Conservation (phyloP, 2,797 vertebrate species). For the Nyctalus aviator region DNA sequence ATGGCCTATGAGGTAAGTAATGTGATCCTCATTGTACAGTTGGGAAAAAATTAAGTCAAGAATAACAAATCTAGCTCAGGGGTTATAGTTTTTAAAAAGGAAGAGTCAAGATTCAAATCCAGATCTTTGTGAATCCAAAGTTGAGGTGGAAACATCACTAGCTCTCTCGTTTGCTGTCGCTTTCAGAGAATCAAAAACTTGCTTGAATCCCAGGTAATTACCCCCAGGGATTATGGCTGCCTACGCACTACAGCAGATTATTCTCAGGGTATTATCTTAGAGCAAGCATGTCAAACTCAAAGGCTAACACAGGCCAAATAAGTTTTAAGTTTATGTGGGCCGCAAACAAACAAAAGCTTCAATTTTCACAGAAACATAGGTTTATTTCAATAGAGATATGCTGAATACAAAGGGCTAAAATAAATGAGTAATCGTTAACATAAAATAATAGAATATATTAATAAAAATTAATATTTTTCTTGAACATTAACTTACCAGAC, state of each 20-base stretch:
- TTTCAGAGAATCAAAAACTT: constrained; percentile 18
- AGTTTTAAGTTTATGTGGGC: too few relatives aligned
- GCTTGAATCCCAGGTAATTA: neutral
- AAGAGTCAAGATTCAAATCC: neutral
- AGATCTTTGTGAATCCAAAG: neutral
- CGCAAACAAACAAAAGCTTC: too few relatives aligned
- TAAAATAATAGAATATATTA: too few relatives aligned
- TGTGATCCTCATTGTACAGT: neutral
- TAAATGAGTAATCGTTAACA: too few relatives aligned
- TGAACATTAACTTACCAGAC: too few relatives aligned
- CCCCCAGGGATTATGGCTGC: neutral
- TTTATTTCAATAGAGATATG: too few relatives aligned
- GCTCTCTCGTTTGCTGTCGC: neutral
- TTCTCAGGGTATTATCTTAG: neutral
- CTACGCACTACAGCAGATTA: too few relatives aligned
- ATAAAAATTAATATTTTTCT: too few relatives aligned
- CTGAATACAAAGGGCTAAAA: too few relatives aligned
- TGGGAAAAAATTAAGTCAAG: constrained; percentile 11
- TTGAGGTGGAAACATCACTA: neutral
- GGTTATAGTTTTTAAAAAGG: neutral
- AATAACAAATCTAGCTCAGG: neutral
- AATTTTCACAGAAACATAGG: too few relatives aligned
- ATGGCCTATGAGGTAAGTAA: neutral
- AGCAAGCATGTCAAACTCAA: too few relatives aligned
- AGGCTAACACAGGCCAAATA: too few relatives aligned